Percentiles rank a stretch among this genome's conserved stretches.
phyloP scores from a whole-genome alignment of 1,140 invertebrate species.

The Drosophila truncata region DNA sequence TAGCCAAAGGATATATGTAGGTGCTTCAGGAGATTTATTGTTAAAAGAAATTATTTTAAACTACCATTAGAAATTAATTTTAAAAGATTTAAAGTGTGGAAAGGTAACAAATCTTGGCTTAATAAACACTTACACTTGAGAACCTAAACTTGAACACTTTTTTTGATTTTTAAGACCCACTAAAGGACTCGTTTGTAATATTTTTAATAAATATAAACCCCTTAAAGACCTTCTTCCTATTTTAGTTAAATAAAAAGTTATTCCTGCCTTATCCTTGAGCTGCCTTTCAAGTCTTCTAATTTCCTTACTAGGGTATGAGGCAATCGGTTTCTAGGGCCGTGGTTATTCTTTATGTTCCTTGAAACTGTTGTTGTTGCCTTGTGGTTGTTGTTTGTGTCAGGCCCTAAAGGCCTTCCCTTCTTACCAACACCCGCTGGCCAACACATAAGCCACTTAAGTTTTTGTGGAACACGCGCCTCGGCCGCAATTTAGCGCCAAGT shows the following conservation, averaged over 20 bases:
- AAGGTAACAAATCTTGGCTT: no score
- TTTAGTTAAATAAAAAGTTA: not conserved
- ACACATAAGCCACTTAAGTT: slow-evolving; percentile 82
- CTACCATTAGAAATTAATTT: no score
- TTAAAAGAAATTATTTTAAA: not conserved
- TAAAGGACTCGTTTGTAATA: fast-evolving
- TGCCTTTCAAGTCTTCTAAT: not conserved
- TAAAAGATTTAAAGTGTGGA: no score
- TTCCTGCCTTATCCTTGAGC: not conserved
- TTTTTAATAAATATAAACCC: not conserved
- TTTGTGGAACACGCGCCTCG: slow-evolving; percentile 80
- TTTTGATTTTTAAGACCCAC: fast-evolving
- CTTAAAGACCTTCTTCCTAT: no score
- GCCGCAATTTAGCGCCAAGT: slow-evolving; percentile 81
- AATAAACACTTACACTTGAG: no score
- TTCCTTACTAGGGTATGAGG: slow-evolving; percentile 5
- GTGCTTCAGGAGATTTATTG: not conserved
- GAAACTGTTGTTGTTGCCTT: slow-evolving; percentile 33
- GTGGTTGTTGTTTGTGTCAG: slow-evolving; percentile 30
- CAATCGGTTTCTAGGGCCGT: slow-evolving; percentile 11
- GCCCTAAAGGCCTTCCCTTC: not conserved
- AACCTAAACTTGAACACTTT: not conserved
- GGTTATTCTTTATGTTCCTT: slow-evolving; percentile 40
- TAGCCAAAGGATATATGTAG: not conserved
- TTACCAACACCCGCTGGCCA: slow-evolving; percentile 32